phyloP scores from a whole-genome alignment of 2,888 invertebrate genomes.

The Anticlea derivata region DNA sequence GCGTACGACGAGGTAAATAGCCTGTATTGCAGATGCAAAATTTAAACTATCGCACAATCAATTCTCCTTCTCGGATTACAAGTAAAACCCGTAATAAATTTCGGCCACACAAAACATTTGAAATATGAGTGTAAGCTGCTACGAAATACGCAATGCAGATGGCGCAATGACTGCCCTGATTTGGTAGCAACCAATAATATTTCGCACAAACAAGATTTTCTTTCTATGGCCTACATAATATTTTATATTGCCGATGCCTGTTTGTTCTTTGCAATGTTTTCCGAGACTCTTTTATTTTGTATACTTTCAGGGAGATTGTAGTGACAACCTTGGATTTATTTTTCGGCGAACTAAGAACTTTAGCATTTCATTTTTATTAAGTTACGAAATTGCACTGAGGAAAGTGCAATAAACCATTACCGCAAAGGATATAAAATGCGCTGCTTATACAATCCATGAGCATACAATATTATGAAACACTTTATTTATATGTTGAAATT shows the following conservation, averaged over 20 bases:
- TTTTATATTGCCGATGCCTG: constrained; percentile 24
- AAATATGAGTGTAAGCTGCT: constrained; percentile 27
- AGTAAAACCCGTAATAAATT: constrained; percentile 21
- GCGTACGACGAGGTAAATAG: too few relatives aligned
- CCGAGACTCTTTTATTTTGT: constrained; percentile 15
- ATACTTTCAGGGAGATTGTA: constrained; percentile 13
- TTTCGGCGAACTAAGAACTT: not conserved
- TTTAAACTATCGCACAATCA: not conserved
- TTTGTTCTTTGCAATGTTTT: constrained; percentile 25
- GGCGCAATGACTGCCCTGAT: constrained; percentile 36
- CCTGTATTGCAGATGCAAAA: not conserved
- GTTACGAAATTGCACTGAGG: too few relatives aligned
- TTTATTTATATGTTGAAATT: too few relatives aligned
- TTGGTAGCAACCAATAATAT: constrained; percentile 33
- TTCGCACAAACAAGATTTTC: constrained; percentile 27
- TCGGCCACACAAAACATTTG: constrained; percentile 27
- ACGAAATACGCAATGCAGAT: constrained; percentile 56
- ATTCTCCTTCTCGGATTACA: constrained; percentile 4
- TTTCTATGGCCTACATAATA: constrained; percentile 28
- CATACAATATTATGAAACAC: too few relatives aligned
- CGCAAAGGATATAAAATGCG: too few relatives aligned
- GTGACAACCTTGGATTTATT: not conserved
- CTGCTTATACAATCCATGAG: too few relatives aligned
- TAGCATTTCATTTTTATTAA: too few relatives aligned
- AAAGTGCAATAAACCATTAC: too few relatives aligned